These are phyloP conservation scores for Myotis findleyi DNA, from an alignment of 2,797 vertebrate species.

Conservation along the genomic window DNA sequence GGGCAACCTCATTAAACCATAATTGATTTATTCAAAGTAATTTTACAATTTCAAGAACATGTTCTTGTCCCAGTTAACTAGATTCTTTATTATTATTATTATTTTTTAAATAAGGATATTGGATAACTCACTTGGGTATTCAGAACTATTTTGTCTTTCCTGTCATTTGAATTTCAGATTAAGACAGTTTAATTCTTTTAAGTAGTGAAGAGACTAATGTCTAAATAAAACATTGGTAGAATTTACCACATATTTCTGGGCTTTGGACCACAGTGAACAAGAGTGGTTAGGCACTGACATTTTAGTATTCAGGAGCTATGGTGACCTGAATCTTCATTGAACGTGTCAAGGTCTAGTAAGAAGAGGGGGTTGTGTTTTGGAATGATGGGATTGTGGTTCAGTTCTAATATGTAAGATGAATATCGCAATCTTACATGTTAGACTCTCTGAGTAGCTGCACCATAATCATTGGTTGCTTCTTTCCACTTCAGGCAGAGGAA, in stretches of 20 bases:
- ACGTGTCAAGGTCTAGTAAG: background rate
- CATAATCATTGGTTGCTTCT: background rate
- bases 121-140: constrained; percentile 11
- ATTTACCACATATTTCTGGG: background rate
- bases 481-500: background rate
- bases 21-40: constrained; percentile 24
- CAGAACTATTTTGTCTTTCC: constrained; percentile 28
- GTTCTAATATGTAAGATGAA: background rate
- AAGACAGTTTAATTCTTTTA: constrained; percentile 25
- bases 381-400: background rate
- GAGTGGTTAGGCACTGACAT: background rate
- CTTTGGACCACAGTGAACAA: background rate
- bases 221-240: background rate
- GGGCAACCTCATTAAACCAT: constrained; percentile 28
- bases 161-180: constrained; percentile 51
- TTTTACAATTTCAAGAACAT: constrained; percentile 30
- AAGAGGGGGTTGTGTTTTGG: background rate
- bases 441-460: too few relatives aligned
- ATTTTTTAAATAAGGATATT: background rate
- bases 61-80: background rate
- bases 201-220: background rate
- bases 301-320: background rate
- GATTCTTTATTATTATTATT: background rate
- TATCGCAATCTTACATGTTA: too few relatives aligned
- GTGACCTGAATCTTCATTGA: background rate